A percentile compares a stretch with the other conserved stretches of the same genome.
These are phyloP conservation scores for Calidris pygmaea DNA, from an alignment of 2,113 vertebrate species.

Conservation along the genomic window DNA sequence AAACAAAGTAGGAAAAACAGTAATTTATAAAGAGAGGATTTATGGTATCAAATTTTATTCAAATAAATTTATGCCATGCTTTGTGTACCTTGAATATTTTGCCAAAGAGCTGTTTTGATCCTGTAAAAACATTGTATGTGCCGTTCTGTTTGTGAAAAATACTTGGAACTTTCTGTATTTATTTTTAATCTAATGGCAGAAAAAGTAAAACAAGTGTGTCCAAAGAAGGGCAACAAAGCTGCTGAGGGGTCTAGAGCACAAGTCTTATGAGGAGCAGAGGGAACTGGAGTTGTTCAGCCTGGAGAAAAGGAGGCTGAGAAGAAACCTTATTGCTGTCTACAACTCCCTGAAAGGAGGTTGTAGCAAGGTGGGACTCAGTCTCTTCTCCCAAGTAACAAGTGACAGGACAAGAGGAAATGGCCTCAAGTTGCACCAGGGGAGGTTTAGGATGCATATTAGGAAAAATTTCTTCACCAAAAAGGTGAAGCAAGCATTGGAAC, in stretches of 20 bases:
- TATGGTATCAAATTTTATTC: background rate
- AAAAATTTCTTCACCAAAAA: background rate
- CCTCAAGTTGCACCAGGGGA: background rate
- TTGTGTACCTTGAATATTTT: background rate
- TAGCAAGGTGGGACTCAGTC: background rate
- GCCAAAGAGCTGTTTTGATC: background rate
- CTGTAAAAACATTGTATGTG: background rate
- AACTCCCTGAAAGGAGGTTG: background rate
- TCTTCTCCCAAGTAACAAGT: background rate
- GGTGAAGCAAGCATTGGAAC: background rate
- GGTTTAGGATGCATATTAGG: background rate
- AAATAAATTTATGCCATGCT: background rate
- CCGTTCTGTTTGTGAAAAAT: background rate
- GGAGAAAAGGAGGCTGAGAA: background rate
- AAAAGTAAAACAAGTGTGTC: background rate
- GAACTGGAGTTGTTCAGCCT: background rate
- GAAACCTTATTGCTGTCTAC: background rate
- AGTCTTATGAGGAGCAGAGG: fast-evolving
- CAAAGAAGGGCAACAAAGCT: background rate
- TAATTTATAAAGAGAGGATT: background rate
- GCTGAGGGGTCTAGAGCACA: background rate
- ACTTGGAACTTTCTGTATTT: background rate
- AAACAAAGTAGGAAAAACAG: background rate
- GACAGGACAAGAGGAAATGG: background rate
- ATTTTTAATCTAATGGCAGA: background rate